Conservation (phyloP, 37 sponge, comb jelly and placozoan genomes). For the Ianthella basta region DNA sequence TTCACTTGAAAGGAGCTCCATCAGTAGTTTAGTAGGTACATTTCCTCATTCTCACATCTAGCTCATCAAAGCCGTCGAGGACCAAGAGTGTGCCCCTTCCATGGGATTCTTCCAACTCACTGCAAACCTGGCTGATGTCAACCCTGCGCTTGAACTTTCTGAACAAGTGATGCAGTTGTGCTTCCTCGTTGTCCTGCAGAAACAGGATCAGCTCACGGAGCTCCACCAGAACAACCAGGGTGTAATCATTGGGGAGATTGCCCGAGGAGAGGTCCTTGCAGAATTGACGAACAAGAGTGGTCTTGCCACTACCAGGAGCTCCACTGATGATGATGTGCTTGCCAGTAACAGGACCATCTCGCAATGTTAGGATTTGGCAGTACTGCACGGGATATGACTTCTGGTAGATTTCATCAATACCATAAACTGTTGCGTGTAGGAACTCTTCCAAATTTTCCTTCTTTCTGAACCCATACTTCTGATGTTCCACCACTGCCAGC, state of each 20-base stretch:
- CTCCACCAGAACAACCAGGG: not conserved
- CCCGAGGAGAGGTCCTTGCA: not conserved
- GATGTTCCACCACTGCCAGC: not conserved
- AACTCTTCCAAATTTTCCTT: not conserved
- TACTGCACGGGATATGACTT: not conserved
- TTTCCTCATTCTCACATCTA: not conserved
- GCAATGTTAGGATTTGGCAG: not conserved
- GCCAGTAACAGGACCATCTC: not conserved
- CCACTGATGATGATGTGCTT: conserved; percentile 9
- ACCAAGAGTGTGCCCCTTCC: not conserved
- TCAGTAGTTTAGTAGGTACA: not conserved
- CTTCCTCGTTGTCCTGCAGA: not conserved
- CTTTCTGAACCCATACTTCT: not conserved
- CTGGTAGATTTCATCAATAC: not conserved
- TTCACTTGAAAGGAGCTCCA: not conserved
- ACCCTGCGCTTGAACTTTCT: too few species aligned
- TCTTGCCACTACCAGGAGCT: conserved; percentile 28
- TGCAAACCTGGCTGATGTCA: not conserved
- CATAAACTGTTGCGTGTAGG: not conserved
- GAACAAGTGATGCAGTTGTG: not conserved
- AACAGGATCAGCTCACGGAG: conserved; percentile 6
- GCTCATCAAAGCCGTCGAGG: conserved; percentile 20
- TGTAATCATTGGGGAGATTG: not conserved
- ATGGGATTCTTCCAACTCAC: not conserved
- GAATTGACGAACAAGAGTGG: not conserved